Evolutionary conservation across 1,140 invertebrate genomes (phyloP), one percentile per base, ranked within the genome.

Genomic region (Drosophila pachea): DNA sequence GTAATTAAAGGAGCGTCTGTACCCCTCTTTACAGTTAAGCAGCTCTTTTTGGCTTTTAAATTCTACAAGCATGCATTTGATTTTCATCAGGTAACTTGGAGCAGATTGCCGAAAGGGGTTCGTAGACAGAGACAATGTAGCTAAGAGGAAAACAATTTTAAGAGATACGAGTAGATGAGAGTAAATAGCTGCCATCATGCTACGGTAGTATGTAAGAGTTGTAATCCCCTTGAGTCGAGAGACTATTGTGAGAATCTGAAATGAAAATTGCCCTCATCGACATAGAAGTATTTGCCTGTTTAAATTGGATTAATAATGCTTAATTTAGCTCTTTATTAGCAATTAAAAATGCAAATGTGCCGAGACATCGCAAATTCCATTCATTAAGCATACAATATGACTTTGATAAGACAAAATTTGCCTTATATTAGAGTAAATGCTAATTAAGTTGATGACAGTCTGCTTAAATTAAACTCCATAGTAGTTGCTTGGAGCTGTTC

Each of bases 1-100:
- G 79, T 83, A 83, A 84, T 83, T 83, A 83, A 79, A 79, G 79
- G 7, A 79, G 40, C 76, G 55, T 73, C 50, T 75, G 68, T 84
- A 73, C 66, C 70, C 38, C 14, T 12, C 42, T 6, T 59, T 63
- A 76, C 65, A 70, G 58, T 64, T 50, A 70, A 84, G 76, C 73
- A 68, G 79, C 79, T 74, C 73, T 69, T 76, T 43, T 74, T 29
- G 59, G 62, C 65, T 53, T 73, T 79, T 32, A 29, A 16, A 45
- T 35, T 42, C 40, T 42, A 5, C 38, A 14, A 2, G 3, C 43
- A 33, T 16, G 16, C 14, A 50, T 58, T 50, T 50, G 31, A 49
- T 58, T 76, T 33, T 48, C 73, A 63, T 73, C 66, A 53, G 60
- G 50, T 67, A 72, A 32, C 12, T 22, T 43, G 68, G 22, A 52